Base-by-base conservation (phyloP, 1,140 invertebrate genomes). In the Zelostemma sp. region DNA sequence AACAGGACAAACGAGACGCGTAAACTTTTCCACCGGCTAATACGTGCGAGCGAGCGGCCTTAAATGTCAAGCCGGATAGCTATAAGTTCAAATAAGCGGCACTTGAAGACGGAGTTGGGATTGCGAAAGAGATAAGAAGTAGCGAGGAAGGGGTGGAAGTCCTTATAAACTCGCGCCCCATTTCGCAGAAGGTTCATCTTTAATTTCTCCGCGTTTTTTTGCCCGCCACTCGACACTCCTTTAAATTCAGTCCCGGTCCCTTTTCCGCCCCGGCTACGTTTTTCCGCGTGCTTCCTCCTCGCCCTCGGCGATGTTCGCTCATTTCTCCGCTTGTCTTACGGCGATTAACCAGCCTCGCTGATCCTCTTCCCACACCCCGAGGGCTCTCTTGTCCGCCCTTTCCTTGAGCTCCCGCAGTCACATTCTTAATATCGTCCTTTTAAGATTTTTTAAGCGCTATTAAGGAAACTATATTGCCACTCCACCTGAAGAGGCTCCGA, bases 291-390 rank as follows among this genome's bases (percentile, higher is more conserved):
- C 11, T 11, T 6, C 28, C 28, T 11, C 35, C 35, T 38, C 35
- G 35, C 76, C 74, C 76, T 78, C 75, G 66, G 73, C 75, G 75
- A 80, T 80, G 78, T 80, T 82, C 80, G 79, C 83, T 85, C 84
- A 85, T 85, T 85, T 85, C 80, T 85, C 81, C 73, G 78, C 80
- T 85, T 85, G 84, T 85, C 83, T 85, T 83, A 85, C 80, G 82
- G 82, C 80, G 84, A 85, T 85, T 85, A 85, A 83, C 84, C 83
- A 80, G 77, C 68, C 77, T 78, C 69, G 73, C 80, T 76, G 75
- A 76, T 69, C 79, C 73, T 76, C 73, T 70, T 79, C 77, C 65
- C 57, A n/a, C 66, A 64, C 76, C 71, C 68, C 59, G 31, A 62
- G 57, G 17, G 45, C 50, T 33, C 41, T 21, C 38, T 43, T 60